Evolutionary conservation across 2,888 invertebrate genomes (phyloP), one percentile per base, ranked within the genome.

Genomic region (Caenorhabditis panamensis): DNA sequence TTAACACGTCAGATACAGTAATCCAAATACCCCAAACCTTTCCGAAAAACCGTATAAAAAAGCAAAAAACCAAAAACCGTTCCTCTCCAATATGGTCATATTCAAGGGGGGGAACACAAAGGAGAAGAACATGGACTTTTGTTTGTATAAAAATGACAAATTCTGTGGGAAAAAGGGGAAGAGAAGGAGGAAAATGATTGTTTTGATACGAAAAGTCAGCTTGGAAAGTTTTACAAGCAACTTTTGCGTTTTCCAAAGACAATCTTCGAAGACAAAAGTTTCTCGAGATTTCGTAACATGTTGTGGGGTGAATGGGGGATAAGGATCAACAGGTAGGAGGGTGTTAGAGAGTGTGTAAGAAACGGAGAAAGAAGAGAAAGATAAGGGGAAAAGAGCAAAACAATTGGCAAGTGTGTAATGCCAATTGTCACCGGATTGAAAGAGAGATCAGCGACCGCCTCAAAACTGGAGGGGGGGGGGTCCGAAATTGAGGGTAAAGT

Each of bases 261-360:
- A n/a, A n/a, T n/a, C n/a, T n/a, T n/a, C n/a, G n/a, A n/a, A n/a
- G n/a, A 5, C 6, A 5, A 5, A 11, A 36, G 59, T 68, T 69
- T 61, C 37, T 49, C 36, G 49, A 41, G 61, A 61, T 47, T 47
- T 47, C 47, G 47, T 47, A 56, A 58, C 41, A 13, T 22, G 41
- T 16, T 56, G 36, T 20, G 41, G 20, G 11, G 68, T 41, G 63
- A 56, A n/a, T n/a, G n/a, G n/a, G n/a, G 31, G 31, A 31, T 31
- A 51, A 41, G 36, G 58, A 59, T 58, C 37, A 73, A 58, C 64
- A 58, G 58, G 72, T 58, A 47, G 36, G 5, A 9, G 18, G n/a
- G n/a, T n/a, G n/a, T n/a, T n/a, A 11, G 56, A 72, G 63, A 63
- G 62, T 54, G 62, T 56, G 41, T 44, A 24, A 2, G 22, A 62